Conservation (phyloP, 2,888 invertebrate genomes). For the Calameuta pallipes region DNA sequence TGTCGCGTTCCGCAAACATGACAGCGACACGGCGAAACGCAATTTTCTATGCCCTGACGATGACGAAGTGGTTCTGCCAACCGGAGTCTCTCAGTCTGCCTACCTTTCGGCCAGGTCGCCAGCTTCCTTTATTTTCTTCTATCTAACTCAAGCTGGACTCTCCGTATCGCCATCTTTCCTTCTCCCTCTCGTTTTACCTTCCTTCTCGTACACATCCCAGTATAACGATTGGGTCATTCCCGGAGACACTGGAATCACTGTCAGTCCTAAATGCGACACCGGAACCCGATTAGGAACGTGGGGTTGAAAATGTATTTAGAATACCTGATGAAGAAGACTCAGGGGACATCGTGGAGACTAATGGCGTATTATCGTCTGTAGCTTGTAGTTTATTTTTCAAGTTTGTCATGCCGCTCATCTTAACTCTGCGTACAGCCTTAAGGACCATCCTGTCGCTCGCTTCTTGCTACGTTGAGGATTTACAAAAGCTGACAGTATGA, state of each 20-base stretch:
- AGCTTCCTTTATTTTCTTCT: not conserved
- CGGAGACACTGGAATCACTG: not conserved
- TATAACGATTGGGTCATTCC: not conserved
- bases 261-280: not conserved
- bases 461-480: not conserved
- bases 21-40: conserved; percentile 44
- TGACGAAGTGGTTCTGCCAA: conserved; percentile 44
- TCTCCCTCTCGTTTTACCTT: not conserved
- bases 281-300: not conserved
- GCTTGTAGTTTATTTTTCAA: not conserved
- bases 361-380: not conserved
- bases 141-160: not conserved
- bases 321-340: not conserved
- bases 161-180: not conserved
- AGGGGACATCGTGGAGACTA: not conserved
- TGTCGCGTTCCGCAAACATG: conserved; percentile 45
- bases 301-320: not conserved
- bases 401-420: not conserved
- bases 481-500: not conserved
- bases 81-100: conserved; percentile 28
- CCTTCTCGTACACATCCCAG: not conserved
- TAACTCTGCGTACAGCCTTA: not conserved
- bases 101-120: conserved; percentile 27
- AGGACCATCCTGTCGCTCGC: not conserved
- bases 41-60: conserved; percentile 40